These are phyloP conservation scores for Theocolax elegans DNA, from an alignment of 1,140 invertebrate genomes.

Conservation along the genomic window DNA sequence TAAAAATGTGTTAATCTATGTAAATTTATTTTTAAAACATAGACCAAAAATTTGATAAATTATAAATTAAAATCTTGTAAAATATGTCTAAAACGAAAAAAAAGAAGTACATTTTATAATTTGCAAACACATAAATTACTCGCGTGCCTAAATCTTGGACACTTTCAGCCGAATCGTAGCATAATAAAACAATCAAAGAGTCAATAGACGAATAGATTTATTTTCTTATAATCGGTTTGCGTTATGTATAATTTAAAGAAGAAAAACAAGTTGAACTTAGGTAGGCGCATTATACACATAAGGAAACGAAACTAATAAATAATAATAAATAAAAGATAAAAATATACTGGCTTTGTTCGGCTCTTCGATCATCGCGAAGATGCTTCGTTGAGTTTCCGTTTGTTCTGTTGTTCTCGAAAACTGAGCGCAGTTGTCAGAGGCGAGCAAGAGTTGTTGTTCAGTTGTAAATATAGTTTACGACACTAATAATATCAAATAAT, in stretches of 20 bases:
- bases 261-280: not conserved
- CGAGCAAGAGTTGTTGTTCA: conserved; percentile 57
- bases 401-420: conserved; percentile 28
- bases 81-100: too few relatives aligned
- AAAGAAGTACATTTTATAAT: too few relatives aligned
- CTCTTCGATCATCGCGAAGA: not conserved
- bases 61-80: too few relatives aligned
- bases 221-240: not conserved
- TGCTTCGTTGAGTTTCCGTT: conserved; percentile 24
- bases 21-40: too few relatives aligned
- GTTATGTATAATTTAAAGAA: not conserved
- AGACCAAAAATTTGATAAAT: too few relatives aligned
- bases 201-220: not conserved
- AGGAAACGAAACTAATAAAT: not conserved
- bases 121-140: too few relatives aligned
- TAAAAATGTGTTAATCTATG: too few relatives aligned
- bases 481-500: conserved; percentile 57
- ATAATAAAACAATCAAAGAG: not conserved
- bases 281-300: not conserved
- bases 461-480: conserved; percentile 64
- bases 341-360: not conserved
- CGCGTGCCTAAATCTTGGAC: conserved; percentile 3
- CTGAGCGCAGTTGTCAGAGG: conserved; percentile 41
- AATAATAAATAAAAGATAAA: not conserved
- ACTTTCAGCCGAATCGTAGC: not conserved